Evolutionary conservation across 1,140 invertebrate species (phyloP).

Genomic region (Leptinotarsa undecemlineata): DNA sequence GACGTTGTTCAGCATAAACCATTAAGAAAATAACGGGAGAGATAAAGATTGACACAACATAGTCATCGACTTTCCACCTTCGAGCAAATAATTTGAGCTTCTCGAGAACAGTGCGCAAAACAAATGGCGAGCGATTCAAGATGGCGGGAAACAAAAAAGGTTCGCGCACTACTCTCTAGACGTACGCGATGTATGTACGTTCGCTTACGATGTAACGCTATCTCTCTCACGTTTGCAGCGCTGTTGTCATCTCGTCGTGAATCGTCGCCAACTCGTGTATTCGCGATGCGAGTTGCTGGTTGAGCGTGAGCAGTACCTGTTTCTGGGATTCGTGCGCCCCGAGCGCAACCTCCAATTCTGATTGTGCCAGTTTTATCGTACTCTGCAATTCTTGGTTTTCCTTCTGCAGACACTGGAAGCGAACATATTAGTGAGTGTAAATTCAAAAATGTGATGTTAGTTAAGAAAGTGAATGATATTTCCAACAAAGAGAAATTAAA

Average conservation of each 20-base stretch:
- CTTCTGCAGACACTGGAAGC: constrained; percentile 65
- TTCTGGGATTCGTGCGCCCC: constrained; percentile 82
- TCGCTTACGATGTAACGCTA: constrained; percentile 31
- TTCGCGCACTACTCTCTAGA: constrained; percentile 23
- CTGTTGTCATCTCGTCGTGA: constrained; percentile 81
- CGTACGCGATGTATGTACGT: constrained; percentile 38
- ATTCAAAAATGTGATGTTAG: no score
- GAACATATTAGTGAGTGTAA: not conserved
- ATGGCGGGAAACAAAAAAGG: no score
- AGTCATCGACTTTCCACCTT: no score
- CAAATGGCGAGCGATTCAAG: not conserved
- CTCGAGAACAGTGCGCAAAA: not conserved
- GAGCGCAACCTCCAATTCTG: constrained; percentile 80
- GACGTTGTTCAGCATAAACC: no score
- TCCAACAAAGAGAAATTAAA: no score
- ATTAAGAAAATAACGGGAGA: no score
- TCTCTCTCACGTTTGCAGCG: constrained; percentile 72
- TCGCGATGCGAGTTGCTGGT: constrained; percentile 79
- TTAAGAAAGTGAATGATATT: no score
- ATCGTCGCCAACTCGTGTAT: constrained; percentile 85
- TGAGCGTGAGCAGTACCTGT: constrained; percentile 82
- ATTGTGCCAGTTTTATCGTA: constrained; percentile 76
- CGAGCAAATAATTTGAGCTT: no score
- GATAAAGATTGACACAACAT: no score
- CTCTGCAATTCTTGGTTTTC: constrained; percentile 75